A percentile compares a stretch with the other conserved stretches of the same genome.
Conservation (phyloP, 1,140 invertebrate genomes). For the Sitobion miscanthi region DNA sequence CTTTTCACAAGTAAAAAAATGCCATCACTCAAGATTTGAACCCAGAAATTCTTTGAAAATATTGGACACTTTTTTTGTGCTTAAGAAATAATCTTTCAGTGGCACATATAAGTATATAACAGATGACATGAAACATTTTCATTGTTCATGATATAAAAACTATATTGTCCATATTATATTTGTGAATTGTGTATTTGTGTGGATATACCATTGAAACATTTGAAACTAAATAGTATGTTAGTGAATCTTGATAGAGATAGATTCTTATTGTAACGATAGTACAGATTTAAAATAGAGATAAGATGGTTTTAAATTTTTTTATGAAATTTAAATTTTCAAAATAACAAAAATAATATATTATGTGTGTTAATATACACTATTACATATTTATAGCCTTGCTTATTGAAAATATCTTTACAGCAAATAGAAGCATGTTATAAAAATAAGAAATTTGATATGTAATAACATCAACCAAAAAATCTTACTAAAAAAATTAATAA, state of each 20-base stretch:
- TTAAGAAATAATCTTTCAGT: too few relatives aligned
- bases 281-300: too few relatives aligned
- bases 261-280: background rate
- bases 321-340: too few relatives aligned
- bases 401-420: background rate
- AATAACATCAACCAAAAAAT: background rate
- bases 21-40: too few relatives aligned
- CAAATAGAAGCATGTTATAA: too few relatives aligned
- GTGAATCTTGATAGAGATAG: background rate
- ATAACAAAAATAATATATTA: too few relatives aligned
- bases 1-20: too few relatives aligned
- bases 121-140: background rate
- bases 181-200: background rate
- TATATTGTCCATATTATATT: background rate
- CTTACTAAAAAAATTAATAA: background rate
- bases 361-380: too few relatives aligned
- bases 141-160: background rate
- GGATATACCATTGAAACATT: background rate
- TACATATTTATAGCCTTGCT: background rate
- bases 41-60: too few relatives aligned
- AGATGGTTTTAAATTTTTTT: too few relatives aligned
- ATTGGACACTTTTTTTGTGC: too few relatives aligned
- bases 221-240: background rate
- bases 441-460: background rate
- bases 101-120: too few relatives aligned